These are phyloP conservation scores for Drosophila virilis DNA, from an alignment of 1,140 invertebrate genomes.

Conservation along the genomic window DNA sequence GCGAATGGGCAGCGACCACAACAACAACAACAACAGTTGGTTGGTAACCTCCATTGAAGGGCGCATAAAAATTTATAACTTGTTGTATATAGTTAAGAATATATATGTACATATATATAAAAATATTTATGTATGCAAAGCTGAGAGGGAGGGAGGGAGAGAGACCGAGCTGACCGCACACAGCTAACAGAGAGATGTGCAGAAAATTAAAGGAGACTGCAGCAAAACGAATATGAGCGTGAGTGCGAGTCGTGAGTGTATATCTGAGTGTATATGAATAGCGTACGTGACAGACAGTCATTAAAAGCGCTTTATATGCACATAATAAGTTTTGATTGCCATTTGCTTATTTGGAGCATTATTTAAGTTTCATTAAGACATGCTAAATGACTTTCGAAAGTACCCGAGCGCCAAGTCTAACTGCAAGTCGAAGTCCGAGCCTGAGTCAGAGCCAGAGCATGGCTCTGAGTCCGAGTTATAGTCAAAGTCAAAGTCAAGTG, in stretches of 20 bases:
- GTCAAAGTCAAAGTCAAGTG: slow-evolving; percentile 42
- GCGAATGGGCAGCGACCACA: slow-evolving; percentile 63
- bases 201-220: slow-evolving; percentile 16
- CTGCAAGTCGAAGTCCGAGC: neutral
- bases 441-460: neutral
- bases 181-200: slow-evolving; percentile 12
- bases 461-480: slow-evolving; percentile 13
- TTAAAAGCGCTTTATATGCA: slow-evolving; percentile 66
- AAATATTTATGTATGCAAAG: neutral
- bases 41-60: slow-evolving; percentile 65
- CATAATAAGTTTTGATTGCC: slow-evolving; percentile 74
- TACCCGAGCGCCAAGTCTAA: slow-evolving; percentile 19
- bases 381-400: slow-evolving; percentile 80
- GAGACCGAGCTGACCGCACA: slow-evolving; percentile 34
- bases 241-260: neutral
- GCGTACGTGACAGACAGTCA: slow-evolving; percentile 50
- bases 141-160: neutral
- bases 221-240: neutral
- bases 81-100: slow-evolving; percentile 5
- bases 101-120: slow-evolving; percentile 4
- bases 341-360: slow-evolving; percentile 79
- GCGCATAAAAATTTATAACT: slow-evolving; percentile 33
- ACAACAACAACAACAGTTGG: slow-evolving; percentile 37
- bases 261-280: neutral
- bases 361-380: slow-evolving; percentile 80